phyloP scores from a whole-genome alignment of 1,140 invertebrate species.

The Panagrolaimus sp. region DNA sequence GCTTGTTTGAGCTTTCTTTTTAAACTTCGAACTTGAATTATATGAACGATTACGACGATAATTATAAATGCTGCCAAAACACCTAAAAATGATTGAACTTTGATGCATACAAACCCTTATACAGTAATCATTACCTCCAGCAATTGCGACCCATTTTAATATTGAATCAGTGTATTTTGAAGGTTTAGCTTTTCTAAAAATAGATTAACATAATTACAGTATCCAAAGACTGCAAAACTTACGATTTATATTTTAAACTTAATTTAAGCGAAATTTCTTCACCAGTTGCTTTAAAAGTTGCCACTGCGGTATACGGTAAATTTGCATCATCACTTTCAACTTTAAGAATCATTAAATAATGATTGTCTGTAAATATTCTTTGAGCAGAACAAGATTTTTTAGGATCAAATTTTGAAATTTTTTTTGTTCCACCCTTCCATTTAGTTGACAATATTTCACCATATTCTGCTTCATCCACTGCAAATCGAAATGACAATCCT shows the following conservation, averaged over 20 bases:
- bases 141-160: constrained; percentile 1
- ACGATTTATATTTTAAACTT: neutral
- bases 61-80: neutral
- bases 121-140: neutral
- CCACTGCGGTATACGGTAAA: neutral
- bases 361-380: neutral
- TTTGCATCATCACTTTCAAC: neutral
- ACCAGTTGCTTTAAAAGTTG: neutral
- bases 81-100: too few species aligned
- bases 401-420: neutral
- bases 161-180: neutral
- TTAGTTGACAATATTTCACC: neutral
- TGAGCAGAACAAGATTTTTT: neutral
- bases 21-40: constrained; percentile 7
- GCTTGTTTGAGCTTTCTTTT: neutral
- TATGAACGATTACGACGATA: neutral
- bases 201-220: neutral
- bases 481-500: neutral
- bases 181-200: neutral
- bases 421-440: neutral
- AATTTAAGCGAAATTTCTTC: neutral
- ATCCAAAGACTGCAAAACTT: neutral
- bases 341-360: neutral
- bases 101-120: too few species aligned
- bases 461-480: neutral